These are phyloP conservation scores for Choristoneura fumiferana DNA, from an alignment of 1,140 invertebrate genomes.

Conservation along the genomic window DNA sequence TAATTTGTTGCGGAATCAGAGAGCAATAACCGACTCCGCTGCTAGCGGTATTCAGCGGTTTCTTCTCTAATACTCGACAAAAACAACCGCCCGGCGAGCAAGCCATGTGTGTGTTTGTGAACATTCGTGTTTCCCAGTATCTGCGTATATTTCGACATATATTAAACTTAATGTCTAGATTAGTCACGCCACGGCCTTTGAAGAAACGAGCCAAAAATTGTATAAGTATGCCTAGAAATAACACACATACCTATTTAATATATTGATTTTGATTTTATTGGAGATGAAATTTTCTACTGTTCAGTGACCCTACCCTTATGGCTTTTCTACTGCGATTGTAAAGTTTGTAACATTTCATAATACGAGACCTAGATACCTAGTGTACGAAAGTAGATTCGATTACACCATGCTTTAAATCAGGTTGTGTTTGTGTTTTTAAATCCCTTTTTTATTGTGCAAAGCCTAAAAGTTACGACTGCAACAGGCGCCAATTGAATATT, in stretches of 20 bases:
- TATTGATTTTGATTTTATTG: neutral
- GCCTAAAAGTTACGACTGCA: no score
- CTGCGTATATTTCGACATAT: conserved; percentile 54
- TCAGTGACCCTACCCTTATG: no score
- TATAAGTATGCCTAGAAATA: conserved; percentile 8
- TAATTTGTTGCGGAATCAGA: conserved; percentile 78
- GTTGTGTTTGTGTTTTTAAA: no score
- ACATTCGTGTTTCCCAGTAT: conserved; percentile 41
- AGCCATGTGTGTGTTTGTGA: conserved; percentile 23
- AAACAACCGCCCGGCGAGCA: conserved; percentile 43
- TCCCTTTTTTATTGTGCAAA: no score
- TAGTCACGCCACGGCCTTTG: conserved; percentile 54
- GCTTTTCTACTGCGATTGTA: no score
- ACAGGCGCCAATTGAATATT: no score
- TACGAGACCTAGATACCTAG: no score
- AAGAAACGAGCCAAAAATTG: conserved; percentile 25
- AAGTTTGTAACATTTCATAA: no score
- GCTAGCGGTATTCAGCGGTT: conserved; percentile 75
- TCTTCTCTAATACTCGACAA: conserved; percentile 73
- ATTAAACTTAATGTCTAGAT: conserved; percentile 60
- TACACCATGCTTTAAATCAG: no score
- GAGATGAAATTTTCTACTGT: neutral
- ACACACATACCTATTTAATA: conserved; percentile 5
- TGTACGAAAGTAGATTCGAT: no score
- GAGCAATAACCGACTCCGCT: conserved; percentile 73